Base-by-base conservation (phyloP, 2,797 vertebrate species). In the Semotilus atromaculatus region DNA sequence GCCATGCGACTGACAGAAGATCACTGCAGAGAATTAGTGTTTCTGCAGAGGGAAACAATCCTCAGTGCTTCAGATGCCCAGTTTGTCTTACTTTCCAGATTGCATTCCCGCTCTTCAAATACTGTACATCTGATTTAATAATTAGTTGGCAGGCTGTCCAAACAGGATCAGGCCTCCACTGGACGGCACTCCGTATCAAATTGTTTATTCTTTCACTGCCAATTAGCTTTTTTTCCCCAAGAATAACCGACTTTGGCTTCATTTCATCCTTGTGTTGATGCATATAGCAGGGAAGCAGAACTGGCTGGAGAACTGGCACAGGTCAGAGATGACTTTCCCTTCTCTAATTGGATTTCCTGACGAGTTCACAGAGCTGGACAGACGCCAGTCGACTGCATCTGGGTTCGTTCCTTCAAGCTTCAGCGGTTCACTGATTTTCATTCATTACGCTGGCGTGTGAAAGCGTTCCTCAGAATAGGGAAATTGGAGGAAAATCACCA, bases 271-370 rank as follows among this genome's bases (percentile, higher is more conserved):
- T 45, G 80, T 72, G 26, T 82, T 48, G 70, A 73, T 62, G 48
- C 66, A 55, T 14, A 58, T 71, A 43, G 67, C 67, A 16, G 80
- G 53, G 68, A 19, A 45, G 26, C 51, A 23, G 70, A 58, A 62
- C 43, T 10, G 71, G 23, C 60, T 75, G 71, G 75, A 81, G 86
- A 71, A 48, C 78, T 81, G 78, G 86, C 78, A 60, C 23, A 19
- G 82, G 53, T 60, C 36, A 14, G 72, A 53, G 64, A 87, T 81
- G 81, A 85, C 81, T 89, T 85, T 85, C 60, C 60, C 76, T 38
- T 53, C 72, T 83, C 75, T 86, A 88, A 87, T 85, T 87, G 85
- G 85, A 87, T 87, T 89, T 84, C 77, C 81, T 82, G 34, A 58
- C 70, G 68, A 60, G 83, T 31, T 82, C 73, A 75, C 66, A 72